Conservation (phyloP, 2,113 vertebrate genomes). For the Callospermophilus lateralis region DNA sequence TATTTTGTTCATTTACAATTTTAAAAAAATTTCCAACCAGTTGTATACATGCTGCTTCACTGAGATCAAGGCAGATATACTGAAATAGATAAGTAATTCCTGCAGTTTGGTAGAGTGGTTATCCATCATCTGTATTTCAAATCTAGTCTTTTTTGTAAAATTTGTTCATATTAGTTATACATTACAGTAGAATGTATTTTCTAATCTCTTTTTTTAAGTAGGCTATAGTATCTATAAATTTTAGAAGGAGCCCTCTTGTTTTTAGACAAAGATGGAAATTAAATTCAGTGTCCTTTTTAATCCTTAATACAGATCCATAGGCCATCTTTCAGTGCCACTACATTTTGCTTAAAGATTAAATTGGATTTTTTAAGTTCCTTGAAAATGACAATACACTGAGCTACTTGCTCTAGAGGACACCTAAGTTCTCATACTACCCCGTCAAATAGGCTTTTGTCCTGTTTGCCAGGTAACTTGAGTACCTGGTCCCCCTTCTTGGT, state of each 20-base stretch:
- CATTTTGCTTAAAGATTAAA: conserved; percentile 58
- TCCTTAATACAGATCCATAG: background rate
- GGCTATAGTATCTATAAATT: conserved; percentile 44
- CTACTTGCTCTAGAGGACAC: background rate
- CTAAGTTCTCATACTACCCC: background rate
- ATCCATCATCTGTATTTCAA: conserved; percentile 31
- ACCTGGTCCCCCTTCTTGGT: background rate
- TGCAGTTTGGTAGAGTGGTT: conserved; percentile 53
- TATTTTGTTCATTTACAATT: too few species aligned
- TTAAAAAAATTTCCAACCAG: conserved; percentile 5
- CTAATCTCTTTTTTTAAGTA: background rate
- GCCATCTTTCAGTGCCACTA: background rate
- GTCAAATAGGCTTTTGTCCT: background rate
- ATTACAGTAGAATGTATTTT: too few species aligned
- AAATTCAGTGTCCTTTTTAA: conserved; percentile 30
- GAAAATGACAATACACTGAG: background rate
- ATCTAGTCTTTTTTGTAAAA: background rate
- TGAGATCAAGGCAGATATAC: conserved; percentile 15
- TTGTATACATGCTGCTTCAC: background rate
- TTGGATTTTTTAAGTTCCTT: conserved; percentile 61
- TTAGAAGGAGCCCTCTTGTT: conserved; percentile 28
- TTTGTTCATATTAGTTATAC: too few species aligned
- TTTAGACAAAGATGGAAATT: conserved; percentile 57
- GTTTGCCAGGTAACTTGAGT: conserved; percentile 5
- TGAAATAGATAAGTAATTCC: background rate